phyloP scores from a whole-genome alignment of 2,888 invertebrate genomes.

The Drosophila pseudotalamancana region DNA sequence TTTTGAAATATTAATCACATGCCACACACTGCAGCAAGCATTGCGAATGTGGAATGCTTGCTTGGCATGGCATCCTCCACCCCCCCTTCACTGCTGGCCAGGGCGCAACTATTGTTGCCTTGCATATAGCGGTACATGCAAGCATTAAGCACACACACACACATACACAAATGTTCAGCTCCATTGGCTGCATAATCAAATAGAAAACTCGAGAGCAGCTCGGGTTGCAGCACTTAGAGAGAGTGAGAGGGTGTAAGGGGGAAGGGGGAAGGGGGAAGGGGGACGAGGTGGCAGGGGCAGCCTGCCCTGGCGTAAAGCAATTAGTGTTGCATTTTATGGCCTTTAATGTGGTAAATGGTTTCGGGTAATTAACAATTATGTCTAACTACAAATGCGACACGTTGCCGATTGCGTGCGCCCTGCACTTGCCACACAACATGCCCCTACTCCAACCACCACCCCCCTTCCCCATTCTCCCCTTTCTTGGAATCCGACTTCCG shows the following conservation, averaged over 20 bases:
- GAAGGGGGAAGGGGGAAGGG: not conserved
- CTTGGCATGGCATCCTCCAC: constrained; percentile 61
- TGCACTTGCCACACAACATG: constrained; percentile 5
- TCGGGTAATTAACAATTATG: constrained; percentile 80
- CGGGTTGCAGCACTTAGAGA: not conserved
- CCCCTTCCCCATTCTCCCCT: constrained; percentile 5
- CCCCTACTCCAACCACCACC: not conserved
- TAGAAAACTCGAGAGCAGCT: constrained; percentile 56
- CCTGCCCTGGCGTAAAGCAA: constrained; percentile 69
- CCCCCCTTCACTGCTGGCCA: constrained; percentile 1
- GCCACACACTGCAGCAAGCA: constrained; percentile 55
- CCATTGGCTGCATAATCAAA: constrained; percentile 71
- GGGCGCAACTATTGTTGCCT: constrained; percentile 64
- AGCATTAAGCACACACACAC: constrained; percentile 54
- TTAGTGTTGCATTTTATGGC: constrained; percentile 81
- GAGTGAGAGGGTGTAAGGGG: not conserved
- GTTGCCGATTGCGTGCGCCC: constrained; percentile 74
- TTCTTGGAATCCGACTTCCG: constrained; percentile 14
- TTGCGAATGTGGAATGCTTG: constrained; percentile 53
- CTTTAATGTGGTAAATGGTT: constrained; percentile 81
- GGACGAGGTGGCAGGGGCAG: not conserved
- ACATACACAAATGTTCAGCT: constrained; percentile 10
- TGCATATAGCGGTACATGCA: constrained; percentile 67
- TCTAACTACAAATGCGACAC: constrained; percentile 81
- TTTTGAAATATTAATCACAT: constrained; percentile 79